Percentiles rank a stretch among this genome's conserved stretches.
These are phyloP conservation scores for Sphinx pinastri DNA, from an alignment of 2,888 invertebrate genomes.

Conservation along the genomic window DNA sequence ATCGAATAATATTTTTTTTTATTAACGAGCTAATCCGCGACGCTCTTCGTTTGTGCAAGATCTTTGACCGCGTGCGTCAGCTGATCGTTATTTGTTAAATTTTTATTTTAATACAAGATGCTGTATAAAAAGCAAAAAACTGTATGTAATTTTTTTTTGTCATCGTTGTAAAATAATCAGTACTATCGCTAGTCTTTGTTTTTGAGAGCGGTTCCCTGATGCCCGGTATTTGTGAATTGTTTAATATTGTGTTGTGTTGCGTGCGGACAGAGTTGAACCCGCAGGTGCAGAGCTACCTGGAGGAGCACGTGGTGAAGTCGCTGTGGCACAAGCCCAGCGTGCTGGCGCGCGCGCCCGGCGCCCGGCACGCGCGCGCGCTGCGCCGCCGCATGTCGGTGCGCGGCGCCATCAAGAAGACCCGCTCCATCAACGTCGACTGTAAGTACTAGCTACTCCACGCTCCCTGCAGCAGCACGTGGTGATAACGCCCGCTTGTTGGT, in stretches of 20 bases:
- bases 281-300: slow-evolving; percentile 93
- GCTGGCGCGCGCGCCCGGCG: slow-evolving; percentile 79
- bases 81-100: no score
- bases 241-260: neutral
- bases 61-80: no score
- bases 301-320: slow-evolving; percentile 92
- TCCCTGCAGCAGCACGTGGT: no score
- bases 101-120: no score
- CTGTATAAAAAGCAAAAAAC: no score
- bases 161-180: no score
- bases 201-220: neutral
- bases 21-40: no score
- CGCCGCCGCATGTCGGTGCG: slow-evolving; percentile 93
- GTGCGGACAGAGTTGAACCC: slow-evolving; percentile 86
- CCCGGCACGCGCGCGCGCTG: slow-evolving; percentile 81
- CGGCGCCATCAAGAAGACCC: slow-evolving; percentile 96
- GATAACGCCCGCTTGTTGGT: no score
- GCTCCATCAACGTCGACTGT: slow-evolving; percentile 96
- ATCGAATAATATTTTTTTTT: no score
- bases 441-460: slow-evolving; percentile 61
- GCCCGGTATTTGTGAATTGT: neutral
- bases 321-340: slow-evolving; percentile 89
- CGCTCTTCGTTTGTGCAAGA: no score
- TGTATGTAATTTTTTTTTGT: no score
- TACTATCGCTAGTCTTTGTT: no score